Evolutionary conservation across 2,888 invertebrate species (phyloP).

Genomic region (Rotaria sp.): DNA sequence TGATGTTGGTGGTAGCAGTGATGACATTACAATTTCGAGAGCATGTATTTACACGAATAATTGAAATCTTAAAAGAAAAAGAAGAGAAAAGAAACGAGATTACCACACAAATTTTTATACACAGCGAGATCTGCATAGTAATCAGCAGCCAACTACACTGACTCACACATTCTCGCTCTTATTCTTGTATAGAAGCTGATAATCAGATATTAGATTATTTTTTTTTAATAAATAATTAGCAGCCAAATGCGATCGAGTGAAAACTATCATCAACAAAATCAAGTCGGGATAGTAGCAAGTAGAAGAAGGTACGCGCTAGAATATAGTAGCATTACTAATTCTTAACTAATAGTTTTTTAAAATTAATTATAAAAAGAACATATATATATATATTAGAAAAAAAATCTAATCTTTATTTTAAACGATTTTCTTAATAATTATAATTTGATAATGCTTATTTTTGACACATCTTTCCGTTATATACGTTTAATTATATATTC

Average conservation of each 20-base stretch:
- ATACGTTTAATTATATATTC: not conserved
- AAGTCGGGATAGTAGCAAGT: not conserved
- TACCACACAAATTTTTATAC: not conserved
- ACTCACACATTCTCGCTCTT: not conserved
- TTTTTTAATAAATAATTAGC: not conserved
- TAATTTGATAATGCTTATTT: no score
- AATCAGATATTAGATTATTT: no score
- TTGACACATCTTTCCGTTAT: no score
- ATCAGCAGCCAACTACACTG: not conserved
- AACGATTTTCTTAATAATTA: no score
- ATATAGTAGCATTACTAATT: no score
- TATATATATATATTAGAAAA: no score
- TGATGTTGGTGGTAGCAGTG: not conserved
- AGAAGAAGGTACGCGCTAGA: not conserved
- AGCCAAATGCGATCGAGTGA: not conserved
- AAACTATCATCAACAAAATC: not conserved
- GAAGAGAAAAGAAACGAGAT: not conserved
- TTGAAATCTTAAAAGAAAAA: not conserved
- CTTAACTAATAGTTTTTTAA: no score
- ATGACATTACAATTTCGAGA: not conserved
- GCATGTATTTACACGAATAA: constrained; percentile 8
- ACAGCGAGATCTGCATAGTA: not conserved
- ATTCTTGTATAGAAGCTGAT: no score
- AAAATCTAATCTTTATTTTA: no score
- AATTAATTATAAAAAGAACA: no score